Conservation (phyloP, 2,797 vertebrate species). For the Melanotaenia trifasciata region DNA sequence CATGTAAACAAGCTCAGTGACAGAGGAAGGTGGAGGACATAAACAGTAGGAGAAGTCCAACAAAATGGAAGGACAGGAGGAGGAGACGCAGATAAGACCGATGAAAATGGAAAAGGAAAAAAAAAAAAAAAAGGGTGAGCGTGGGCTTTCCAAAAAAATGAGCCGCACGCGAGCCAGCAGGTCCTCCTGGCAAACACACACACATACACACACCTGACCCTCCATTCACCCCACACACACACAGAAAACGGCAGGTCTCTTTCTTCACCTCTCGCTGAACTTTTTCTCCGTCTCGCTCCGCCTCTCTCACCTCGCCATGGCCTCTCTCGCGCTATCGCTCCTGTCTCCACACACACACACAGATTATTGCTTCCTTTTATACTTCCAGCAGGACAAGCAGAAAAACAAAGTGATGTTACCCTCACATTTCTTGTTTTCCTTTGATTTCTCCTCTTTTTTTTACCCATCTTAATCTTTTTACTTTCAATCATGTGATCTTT, state of each 20-base stretch:
- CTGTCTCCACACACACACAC: slow-evolving; percentile 63
- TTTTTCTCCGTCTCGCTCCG: slow-evolving; percentile 77
- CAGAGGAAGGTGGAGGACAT: slow-evolving; percentile 5
- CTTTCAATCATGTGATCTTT: background rate
- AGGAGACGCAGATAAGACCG: slow-evolving; percentile 45
- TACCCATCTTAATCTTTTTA: slow-evolving; percentile 8
- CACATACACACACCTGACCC: slow-evolving; percentile 66
- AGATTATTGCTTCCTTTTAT: slow-evolving; percentile 76
- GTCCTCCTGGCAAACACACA: slow-evolving; percentile 38
- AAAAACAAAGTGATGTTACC: slow-evolving; percentile 63
- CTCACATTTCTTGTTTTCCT: slow-evolving; percentile 65
- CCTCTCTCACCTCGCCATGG: slow-evolving; percentile 93
- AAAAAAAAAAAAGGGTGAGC: slow-evolving; percentile 1
- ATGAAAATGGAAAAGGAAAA: slow-evolving; percentile 49
- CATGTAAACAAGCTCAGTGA: background rate
- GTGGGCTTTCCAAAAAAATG: slow-evolving; percentile 32
- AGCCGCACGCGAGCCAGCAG: slow-evolving; percentile 62
- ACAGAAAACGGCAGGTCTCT: slow-evolving; percentile 62
- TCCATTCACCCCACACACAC: slow-evolving; percentile 62
- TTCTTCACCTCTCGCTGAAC: slow-evolving; percentile 81
- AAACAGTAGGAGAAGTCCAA: slow-evolving; percentile 33
- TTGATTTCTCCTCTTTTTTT: slow-evolving; percentile 72
- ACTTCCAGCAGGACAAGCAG: slow-evolving; percentile 58
- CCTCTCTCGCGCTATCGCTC: slow-evolving; percentile 88
- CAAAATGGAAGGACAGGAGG: slow-evolving; percentile 32